Conservation (phyloP, 2,797 vertebrate species). For the Pampus argenteus region DNA sequence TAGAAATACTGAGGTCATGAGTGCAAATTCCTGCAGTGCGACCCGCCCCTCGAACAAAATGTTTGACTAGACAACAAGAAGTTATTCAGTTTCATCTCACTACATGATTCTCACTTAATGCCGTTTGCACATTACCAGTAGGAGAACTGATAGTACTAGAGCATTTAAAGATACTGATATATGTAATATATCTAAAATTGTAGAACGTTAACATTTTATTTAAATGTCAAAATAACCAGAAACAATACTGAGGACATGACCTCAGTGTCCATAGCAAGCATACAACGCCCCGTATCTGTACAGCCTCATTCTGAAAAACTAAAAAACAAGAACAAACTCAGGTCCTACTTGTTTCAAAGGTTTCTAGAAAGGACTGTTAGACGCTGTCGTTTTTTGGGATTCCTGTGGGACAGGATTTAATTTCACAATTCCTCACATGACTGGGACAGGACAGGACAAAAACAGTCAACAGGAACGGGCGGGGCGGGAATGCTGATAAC, state of each 20-base stretch:
- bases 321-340: not conserved
- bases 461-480: too few species aligned
- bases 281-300: not conserved
- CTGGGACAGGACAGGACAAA: too few species aligned
- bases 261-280: not conserved
- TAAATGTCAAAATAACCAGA: not conserved
- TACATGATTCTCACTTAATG: not conserved
- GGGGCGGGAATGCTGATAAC: too few species aligned
- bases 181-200: too few species aligned
- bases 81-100: not conserved
- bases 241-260: not conserved
- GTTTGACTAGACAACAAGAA: not conserved
- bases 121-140: not conserved
- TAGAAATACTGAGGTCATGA: constrained; percentile 9
- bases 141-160: not conserved
- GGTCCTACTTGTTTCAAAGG: not conserved
- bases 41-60: not conserved
- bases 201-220: not conserved
- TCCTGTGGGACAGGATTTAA: too few species aligned
- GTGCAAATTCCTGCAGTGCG: constrained; percentile 7
- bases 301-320: not conserved
- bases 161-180: not conserved
- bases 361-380: not conserved
- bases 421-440: too few species aligned
- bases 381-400: too few species aligned